A percentile compares a stretch with the other conserved stretches of the same genome.
phyloP scores from a whole-genome alignment of 1,140 invertebrate species.

The Drosophila murphyi region DNA sequence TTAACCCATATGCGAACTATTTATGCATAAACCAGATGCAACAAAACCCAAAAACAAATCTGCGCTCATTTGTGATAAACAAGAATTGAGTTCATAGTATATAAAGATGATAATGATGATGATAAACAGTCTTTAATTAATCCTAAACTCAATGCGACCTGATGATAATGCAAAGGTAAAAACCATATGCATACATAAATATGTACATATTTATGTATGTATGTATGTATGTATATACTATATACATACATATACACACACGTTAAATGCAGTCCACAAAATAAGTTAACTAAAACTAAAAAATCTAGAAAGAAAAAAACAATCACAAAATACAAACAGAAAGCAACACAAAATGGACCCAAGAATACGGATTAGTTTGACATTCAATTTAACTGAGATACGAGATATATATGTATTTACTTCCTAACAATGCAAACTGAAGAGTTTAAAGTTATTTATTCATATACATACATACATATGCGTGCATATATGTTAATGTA shows the following conservation, averaged over 20 bases:
- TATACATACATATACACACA: no score
- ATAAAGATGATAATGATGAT: slow-evolving; percentile 20
- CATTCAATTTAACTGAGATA: slow-evolving; percentile 15
- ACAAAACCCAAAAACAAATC: slow-evolving; percentile 15
- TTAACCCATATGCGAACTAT: slow-evolving; percentile 1
- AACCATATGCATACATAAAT: slow-evolving; percentile 9
- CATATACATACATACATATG: slow-evolving; percentile 18
- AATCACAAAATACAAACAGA: slow-evolving; percentile 11
- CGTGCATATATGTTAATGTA: slow-evolving; percentile 17
- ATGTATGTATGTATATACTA: background rate
- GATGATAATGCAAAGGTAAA: slow-evolving; percentile 39
- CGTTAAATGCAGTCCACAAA: no score
- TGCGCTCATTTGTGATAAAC: slow-evolving; percentile 59
- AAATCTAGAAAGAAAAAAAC: background rate
- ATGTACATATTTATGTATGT: slow-evolving; percentile 14
- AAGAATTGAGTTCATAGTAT: slow-evolving; percentile 49
- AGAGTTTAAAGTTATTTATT: slow-evolving; percentile 28
- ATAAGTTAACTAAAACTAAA: no score
- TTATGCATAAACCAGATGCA: slow-evolving; percentile 26
- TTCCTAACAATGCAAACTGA: slow-evolving; percentile 35
- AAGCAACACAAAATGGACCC: slow-evolving; percentile 20
- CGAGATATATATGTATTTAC: slow-evolving; percentile 18
- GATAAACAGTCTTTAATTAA: slow-evolving; percentile 47
- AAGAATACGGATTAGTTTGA: slow-evolving; percentile 17
- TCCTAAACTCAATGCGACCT: slow-evolving; percentile 73